Evolutionary conservation across 2,113 vertebrate species (phyloP).

Genomic region (Osmerus mordax): DNA sequence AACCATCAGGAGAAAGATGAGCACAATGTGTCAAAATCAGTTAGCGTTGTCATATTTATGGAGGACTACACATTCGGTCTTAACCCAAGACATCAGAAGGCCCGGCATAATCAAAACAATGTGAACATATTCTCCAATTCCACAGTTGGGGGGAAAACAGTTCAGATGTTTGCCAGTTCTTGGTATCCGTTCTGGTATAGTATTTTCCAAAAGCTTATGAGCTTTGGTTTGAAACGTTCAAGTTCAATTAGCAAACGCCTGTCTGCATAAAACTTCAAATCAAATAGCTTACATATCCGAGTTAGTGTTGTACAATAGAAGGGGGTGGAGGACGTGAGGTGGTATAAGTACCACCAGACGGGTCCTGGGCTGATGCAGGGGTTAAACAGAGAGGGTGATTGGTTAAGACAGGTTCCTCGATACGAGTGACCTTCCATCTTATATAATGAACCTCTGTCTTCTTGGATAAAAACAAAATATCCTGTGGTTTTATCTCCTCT

Average conservation of each 20-base stretch:
- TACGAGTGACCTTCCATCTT: too few relatives aligned
- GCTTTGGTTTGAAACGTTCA: conserved; percentile 26
- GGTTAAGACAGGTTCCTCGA: too few relatives aligned
- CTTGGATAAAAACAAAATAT: too few relatives aligned
- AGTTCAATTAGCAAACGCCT: conserved; percentile 29
- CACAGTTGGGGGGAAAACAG: conserved; percentile 7
- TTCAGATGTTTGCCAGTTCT: conserved; percentile 30
- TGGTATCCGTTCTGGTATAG: conserved; percentile 43
- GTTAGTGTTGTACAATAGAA: too few relatives aligned
- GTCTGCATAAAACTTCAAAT: conserved; percentile 34
- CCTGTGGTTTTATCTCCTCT: too few relatives aligned
- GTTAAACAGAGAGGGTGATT: too few relatives aligned
- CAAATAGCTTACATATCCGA: neutral
- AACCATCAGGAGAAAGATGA: conserved; percentile 67
- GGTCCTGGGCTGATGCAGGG: too few relatives aligned
- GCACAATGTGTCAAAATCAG: conserved; percentile 65
- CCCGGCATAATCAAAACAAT: conserved; percentile 55
- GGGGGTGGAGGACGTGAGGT: too few relatives aligned
- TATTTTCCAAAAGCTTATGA: conserved; percentile 39
- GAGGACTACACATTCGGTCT: conserved; percentile 59
- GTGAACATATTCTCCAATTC: conserved; percentile 49
- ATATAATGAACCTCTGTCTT: too few relatives aligned
- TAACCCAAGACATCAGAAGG: conserved; percentile 47
- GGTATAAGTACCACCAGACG: too few relatives aligned
- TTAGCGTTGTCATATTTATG: conserved; percentile 60